Conservation (phyloP, 1,140 invertebrate genomes). For the Telenomus remus region DNA sequence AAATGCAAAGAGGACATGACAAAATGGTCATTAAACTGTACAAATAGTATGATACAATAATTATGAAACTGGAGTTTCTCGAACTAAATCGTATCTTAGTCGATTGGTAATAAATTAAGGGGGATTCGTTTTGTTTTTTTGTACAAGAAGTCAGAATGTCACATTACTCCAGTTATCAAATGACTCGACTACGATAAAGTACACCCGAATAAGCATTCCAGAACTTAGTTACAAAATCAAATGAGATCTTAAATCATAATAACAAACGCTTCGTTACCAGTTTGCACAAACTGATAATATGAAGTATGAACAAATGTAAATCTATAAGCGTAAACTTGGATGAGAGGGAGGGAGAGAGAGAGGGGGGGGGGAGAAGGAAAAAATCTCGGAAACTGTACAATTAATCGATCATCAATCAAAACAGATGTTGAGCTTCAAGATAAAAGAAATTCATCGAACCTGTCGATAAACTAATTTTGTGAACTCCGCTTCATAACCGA, state of each 20-base stretch:
- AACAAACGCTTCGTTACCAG: constrained; percentile 21
- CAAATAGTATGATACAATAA: constrained; percentile 35
- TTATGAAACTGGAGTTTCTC: constrained; percentile 33
- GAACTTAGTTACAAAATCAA: not conserved
- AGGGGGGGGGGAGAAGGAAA: constrained; percentile 7
- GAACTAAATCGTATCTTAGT: constrained; percentile 12
- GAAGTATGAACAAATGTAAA: constrained; percentile 13
- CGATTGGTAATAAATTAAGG: constrained; percentile 27
- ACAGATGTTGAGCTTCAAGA: constrained; percentile 7
- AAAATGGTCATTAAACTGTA: constrained; percentile 21
- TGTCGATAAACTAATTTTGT: constrained; percentile 16
- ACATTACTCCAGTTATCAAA: constrained; percentile 20
- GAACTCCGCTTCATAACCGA: not conserved
- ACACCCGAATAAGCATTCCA: constrained; percentile 7
- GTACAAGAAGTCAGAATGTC: constrained; percentile 15
- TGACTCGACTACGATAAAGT: not conserved
- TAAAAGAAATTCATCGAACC: constrained; percentile 5
- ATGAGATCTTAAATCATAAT: constrained; percentile 13
- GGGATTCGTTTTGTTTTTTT: too few species aligned
- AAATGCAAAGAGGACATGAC: constrained; percentile 13
- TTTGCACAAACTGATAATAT: constrained; percentile 19
- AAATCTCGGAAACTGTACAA: constrained; percentile 1
- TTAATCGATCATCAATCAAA: constrained; percentile 17
- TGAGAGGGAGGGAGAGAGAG: constrained; percentile 20
- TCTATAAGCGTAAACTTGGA: constrained; percentile 35